Conservation (phyloP, 2,797 vertebrate species). For the Distichodus sexfasciatus region DNA sequence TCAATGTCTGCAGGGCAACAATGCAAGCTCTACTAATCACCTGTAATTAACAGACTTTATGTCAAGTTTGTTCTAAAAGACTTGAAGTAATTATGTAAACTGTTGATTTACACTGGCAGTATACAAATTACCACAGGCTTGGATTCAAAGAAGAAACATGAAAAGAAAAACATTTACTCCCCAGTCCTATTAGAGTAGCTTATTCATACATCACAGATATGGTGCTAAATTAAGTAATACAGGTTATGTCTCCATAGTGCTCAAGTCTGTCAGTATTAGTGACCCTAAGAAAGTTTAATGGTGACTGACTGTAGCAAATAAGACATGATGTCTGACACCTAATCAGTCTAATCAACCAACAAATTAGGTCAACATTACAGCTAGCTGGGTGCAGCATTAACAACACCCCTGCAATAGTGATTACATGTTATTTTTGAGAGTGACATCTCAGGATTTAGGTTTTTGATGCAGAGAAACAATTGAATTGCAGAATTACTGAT, state of each 20-base stretch:
- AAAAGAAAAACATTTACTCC: not conserved
- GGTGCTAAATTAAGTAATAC: too few species aligned
- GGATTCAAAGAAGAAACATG: slow-evolving; percentile 53
- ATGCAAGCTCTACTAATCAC: slow-evolving; percentile 52
- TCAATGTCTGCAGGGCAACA: slow-evolving; percentile 49
- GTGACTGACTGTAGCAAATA: too few species aligned
- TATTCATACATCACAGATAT: not conserved
- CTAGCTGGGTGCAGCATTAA: not conserved
- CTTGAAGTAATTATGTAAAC: slow-evolving; percentile 63
- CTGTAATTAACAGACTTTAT: slow-evolving; percentile 50
- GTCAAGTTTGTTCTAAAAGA: not conserved
- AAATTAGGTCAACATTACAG: not conserved
- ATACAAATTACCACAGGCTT: slow-evolving; percentile 62
- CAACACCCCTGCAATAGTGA: not conserved
- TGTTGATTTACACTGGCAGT: slow-evolving; percentile 46
- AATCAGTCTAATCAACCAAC: not conserved
- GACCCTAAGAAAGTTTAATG: not conserved
- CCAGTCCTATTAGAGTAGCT: not conserved
- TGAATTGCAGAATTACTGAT: not conserved
- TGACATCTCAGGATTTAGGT: not conserved
- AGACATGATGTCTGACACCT: too few species aligned
- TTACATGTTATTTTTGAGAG: not conserved
- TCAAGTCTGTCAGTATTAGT: too few species aligned
- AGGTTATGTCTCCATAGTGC: too few species aligned
- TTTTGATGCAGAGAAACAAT: not conserved